Evolutionary conservation across 2,888 invertebrate genomes (phyloP), one percentile per base, ranked within the genome.

Genomic region (Pollenia griseotomentosa): DNA sequence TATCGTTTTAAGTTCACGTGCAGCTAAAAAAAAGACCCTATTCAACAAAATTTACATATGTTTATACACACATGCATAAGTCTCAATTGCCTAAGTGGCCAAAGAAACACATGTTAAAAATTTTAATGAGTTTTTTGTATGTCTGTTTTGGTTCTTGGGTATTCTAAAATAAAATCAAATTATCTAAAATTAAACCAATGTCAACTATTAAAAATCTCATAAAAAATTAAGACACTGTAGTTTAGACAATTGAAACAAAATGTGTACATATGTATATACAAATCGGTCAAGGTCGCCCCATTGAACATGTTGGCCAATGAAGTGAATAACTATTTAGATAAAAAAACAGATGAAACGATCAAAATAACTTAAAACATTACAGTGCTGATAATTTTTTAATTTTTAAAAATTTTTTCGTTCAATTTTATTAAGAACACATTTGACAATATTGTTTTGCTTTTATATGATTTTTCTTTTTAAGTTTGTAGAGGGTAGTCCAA

Each of bases 131-230:
- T 44, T 44, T 16, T 68, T 68, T 68, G 33, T 33, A 40, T 40
- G 23, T 68, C 9, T 68, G 23, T 51, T 51, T 42, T 63, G 1
- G 7, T 0, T 53, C 16, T 55, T 65, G 7, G 6, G 46, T 46
- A 23, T 66, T 70, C 51, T 70, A 53, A 33, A 53, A 53, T 44
- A 70, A 70, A 33, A 40, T 53, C 4, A 53, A 70, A 70, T 70
- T 14, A 66, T 70, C 68, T 70, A 70, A 70, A 53, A 53, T 11
- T 53, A 40, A 16, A 70, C 16, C 40, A 70, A 70, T 53, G 68
- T 53, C 48, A 68, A n/a, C 66, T 68, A 33, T 68, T 51, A 66
- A 23, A 48, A 66, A 48, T 23, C 6, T 14, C 8, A 46, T 2
- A 65, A 23, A 6, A 44, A 44, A 63, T 6, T 10, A 63, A 16